phyloP scores from a whole-genome alignment of 2,888 invertebrate species.

The Brenthis hecate region DNA sequence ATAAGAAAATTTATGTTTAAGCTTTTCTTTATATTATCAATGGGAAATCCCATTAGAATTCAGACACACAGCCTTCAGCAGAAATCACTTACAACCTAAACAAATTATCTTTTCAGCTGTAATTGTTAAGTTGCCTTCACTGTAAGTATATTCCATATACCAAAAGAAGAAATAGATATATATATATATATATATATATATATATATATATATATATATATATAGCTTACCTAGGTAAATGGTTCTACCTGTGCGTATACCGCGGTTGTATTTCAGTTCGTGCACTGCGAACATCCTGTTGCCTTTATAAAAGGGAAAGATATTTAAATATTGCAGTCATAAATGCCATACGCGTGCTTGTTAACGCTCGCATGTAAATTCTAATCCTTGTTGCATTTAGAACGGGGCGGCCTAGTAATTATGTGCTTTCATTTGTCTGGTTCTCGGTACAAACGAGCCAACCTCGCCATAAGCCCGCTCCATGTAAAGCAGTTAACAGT shows the following conservation, averaged over 20 bases:
- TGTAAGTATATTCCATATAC: neutral
- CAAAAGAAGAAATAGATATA: slow-evolving; percentile 1
- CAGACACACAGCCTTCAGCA: no score
- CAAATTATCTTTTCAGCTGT: no score
- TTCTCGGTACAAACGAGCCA: slow-evolving; percentile 76
- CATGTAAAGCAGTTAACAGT: slow-evolving; percentile 81
- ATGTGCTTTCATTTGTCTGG: slow-evolving; percentile 82
- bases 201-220: no score
- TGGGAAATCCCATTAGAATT: no score
- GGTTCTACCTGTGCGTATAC: slow-evolving; percentile 12
- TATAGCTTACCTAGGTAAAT: slow-evolving; percentile 1
- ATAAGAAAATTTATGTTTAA: no score
- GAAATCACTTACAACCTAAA: no score
- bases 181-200: no score
- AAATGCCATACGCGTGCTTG: slow-evolving; percentile 78
- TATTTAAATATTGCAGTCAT: slow-evolving; percentile 76
- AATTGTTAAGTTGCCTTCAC: neutral
- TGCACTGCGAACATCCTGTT: slow-evolving; percentile 46
- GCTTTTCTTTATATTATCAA: no score
- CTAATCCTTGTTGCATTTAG: slow-evolving; percentile 81
- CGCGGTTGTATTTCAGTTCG: slow-evolving; percentile 36
- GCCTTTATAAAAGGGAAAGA: slow-evolving; percentile 43
- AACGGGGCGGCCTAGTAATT: slow-evolving; percentile 80
- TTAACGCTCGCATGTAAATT: slow-evolving; percentile 78
- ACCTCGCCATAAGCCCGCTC: slow-evolving; percentile 70